Evolutionary conservation across 2,888 invertebrate species (phyloP).

Genomic region (Ceramica pisi): DNA sequence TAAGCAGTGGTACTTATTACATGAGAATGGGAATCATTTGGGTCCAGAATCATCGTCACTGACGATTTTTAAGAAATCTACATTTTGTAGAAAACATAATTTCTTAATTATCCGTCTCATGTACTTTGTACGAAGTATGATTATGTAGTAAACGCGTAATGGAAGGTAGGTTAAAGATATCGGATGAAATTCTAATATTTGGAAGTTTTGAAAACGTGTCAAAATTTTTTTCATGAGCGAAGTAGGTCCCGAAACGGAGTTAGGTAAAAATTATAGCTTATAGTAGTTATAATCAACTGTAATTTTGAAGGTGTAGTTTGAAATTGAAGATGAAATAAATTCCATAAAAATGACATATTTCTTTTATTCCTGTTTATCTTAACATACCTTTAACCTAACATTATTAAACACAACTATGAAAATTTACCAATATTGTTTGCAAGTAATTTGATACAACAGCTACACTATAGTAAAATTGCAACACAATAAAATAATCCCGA

Average conservation of each 20-base stretch:
- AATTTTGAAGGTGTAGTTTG: slow-evolving; percentile 90
- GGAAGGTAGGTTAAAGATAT: slow-evolving; percentile 80
- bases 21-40: slow-evolving; percentile 71
- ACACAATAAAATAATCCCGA: too few species aligned
- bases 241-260: slow-evolving; percentile 82
- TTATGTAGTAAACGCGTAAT: slow-evolving; percentile 85
- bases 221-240: slow-evolving; percentile 83
- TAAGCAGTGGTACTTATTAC: slow-evolving; percentile 74
- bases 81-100: slow-evolving; percentile 59
- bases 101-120: slow-evolving; percentile 65
- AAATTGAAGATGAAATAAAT: slow-evolving; percentile 89
- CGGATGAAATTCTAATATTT: slow-evolving; percentile 78
- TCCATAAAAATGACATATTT: slow-evolving; percentile 72
- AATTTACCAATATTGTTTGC: neutral
- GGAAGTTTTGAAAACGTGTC: slow-evolving; percentile 87
- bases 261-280: slow-evolving; percentile 89
- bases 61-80: slow-evolving; percentile 66
- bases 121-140: slow-evolving; percentile 67
- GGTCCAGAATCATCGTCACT: slow-evolving; percentile 65
- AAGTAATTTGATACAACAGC: neutral
- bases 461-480: neutral
- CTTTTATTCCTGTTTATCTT: slow-evolving; percentile 46
- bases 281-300: slow-evolving; percentile 90
- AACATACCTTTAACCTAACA: neutral
- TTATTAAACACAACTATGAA: neutral